Conservation (phyloP, 2,113 vertebrate genomes). For the Callocephalon fimbriatum region DNA sequence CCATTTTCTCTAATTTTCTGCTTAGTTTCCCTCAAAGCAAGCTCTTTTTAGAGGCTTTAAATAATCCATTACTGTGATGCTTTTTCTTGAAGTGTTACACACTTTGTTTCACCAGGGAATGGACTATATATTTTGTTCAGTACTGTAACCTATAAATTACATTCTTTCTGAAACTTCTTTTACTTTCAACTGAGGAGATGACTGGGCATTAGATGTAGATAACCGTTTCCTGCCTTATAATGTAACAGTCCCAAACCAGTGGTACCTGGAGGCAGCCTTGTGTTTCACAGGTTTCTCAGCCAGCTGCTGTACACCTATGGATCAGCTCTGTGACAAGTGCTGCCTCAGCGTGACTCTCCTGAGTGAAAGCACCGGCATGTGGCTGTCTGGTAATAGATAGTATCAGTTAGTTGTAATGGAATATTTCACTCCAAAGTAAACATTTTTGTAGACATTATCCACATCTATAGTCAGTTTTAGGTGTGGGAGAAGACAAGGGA, state of each 20-base stretch:
- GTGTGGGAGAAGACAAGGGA: not conserved
- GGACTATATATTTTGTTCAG: not conserved
- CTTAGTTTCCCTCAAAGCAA: conserved; percentile 37
- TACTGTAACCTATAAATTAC: not conserved
- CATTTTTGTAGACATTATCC: not conserved
- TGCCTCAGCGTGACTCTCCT: not conserved
- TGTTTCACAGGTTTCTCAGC: not conserved
- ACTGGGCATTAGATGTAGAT: not conserved
- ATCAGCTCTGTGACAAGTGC: not conserved
- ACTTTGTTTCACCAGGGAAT: not conserved
- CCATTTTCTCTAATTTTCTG: conserved; percentile 64
- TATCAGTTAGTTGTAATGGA: not conserved
- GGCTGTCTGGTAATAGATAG: not conserved
- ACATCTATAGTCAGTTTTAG: not conserved
- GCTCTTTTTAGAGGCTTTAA: conserved; percentile 21
- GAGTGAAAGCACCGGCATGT: not conserved
- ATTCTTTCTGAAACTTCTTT: not conserved
- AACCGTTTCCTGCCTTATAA: not conserved
- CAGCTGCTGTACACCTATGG: not conserved
- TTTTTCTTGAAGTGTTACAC: not conserved
- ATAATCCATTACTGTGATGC: conserved; percentile 12
- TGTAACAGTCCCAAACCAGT: not conserved
- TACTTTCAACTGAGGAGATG: not conserved
- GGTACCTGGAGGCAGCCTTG: not conserved
- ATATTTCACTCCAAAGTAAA: not conserved